Percentiles rank a stretch among this genome's conserved stretches.
Conservation (phyloP, 2,113 vertebrate genomes). For the Rhegmatorhina hoffmannsi region DNA sequence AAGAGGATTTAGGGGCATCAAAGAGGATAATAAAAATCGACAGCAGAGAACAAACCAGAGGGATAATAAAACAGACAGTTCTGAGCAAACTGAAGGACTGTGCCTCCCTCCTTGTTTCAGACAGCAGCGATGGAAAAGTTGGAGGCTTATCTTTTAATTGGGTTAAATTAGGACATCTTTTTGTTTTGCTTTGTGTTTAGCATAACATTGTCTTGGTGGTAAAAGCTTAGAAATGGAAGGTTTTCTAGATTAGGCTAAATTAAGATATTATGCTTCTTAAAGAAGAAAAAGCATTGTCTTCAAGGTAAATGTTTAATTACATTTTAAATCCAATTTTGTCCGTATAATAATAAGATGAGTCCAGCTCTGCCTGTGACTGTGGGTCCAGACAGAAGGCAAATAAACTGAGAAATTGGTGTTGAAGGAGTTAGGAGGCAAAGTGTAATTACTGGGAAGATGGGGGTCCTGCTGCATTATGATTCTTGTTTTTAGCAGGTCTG, state of each 20-base stretch:
- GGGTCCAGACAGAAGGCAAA: neutral
- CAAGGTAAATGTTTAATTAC: slow-evolving; percentile 58
- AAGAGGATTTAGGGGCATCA: slow-evolving; percentile 35
- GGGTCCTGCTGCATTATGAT: neutral
- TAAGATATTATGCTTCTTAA: slow-evolving; percentile 38
- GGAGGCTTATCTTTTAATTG: slow-evolving; percentile 56
- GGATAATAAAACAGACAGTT: neutral
- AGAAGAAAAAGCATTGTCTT: slow-evolving; percentile 28
- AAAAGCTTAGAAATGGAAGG: slow-evolving; percentile 8
- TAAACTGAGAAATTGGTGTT: slow-evolving; percentile 15
- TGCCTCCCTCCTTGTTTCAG: neutral
- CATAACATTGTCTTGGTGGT: slow-evolving; percentile 3
- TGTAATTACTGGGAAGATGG: slow-evolving; percentile 19
- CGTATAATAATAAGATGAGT: neutral
- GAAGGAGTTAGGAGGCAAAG: slow-evolving; percentile 30
- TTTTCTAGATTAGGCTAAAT: slow-evolving; percentile 41
- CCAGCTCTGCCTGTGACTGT: neutral
- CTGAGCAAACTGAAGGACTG: neutral
- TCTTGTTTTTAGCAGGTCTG: slow-evolving; percentile 40
- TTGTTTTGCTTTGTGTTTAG: slow-evolving; percentile 19
- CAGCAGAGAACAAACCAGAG: neutral
- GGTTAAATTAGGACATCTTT: slow-evolving; percentile 42
- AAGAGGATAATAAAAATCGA: neutral
- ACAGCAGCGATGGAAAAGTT: neutral
- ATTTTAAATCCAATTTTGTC: slow-evolving; percentile 29